These are phyloP conservation scores for Anguilla rostrata DNA, from an alignment of 2,113 vertebrate genomes.

Conservation along the genomic window DNA sequence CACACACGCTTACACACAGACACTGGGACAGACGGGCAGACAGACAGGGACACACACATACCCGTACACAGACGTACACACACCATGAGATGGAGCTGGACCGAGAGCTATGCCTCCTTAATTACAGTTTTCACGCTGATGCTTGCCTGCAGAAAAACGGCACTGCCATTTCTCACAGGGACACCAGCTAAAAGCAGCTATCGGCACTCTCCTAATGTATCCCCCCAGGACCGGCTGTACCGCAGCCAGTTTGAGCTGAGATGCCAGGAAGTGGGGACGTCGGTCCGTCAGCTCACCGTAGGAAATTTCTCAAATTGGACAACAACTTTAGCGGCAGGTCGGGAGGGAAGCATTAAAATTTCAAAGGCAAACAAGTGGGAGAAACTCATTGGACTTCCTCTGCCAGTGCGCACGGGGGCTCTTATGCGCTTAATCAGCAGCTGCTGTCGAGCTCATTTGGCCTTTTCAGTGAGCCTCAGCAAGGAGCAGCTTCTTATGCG, in stretches of 20 bases:
- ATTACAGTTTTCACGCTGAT: not conserved
- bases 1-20: not conserved
- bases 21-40: not conserved
- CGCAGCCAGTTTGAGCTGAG: not conserved
- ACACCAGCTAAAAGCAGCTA: not conserved
- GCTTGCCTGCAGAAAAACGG: not conserved
- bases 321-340: not conserved
- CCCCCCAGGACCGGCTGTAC: not conserved
- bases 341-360: not conserved
- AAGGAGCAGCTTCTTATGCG: not conserved
- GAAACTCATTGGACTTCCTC: not conserved
- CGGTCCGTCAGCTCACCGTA: not conserved
- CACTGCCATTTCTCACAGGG: not conserved
- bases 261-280: not conserved
- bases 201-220: not conserved
- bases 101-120: not conserved
- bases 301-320: not conserved
- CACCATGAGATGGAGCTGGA: not conserved
- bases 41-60: slow-evolving; percentile 13
- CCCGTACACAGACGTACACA: not conserved
- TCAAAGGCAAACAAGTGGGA: not conserved
- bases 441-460: not conserved
- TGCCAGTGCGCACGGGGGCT: not conserved
- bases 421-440: not conserved
- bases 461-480: not conserved